Conservation (phyloP, 1,140 invertebrate genomes). For the Hesperophylax magnus region DNA sequence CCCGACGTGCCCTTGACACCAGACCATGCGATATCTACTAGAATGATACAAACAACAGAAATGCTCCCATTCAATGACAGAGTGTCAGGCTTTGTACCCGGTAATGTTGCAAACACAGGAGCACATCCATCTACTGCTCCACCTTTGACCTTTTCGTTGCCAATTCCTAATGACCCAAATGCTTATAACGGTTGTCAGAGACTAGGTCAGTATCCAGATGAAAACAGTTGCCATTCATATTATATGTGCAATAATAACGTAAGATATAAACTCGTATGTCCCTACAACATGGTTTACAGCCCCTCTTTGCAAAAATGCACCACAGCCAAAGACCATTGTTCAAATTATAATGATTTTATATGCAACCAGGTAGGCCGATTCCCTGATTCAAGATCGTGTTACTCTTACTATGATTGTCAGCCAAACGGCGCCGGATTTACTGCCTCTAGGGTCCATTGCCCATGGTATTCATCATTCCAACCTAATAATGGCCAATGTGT, state of each 20-base stretch:
- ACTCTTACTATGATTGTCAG: conserved; percentile 36
- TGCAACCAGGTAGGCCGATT: conserved; percentile 16
- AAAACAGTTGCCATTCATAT: conserved; percentile 31
- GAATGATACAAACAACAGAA: background rate
- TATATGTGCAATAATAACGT: conserved; percentile 27
- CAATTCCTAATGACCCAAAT: background rate
- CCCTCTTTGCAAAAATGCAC: conserved; percentile 23
- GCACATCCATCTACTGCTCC: background rate
- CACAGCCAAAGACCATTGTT: conserved; percentile 17
- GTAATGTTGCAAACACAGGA: too few species aligned
- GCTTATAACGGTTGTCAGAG: background rate
- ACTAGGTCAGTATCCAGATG: conserved; percentile 4
- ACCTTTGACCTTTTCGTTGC: background rate
- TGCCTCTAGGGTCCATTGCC: conserved; percentile 1
- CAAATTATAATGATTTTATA: background rate
- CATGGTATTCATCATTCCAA: conserved; percentile 18
- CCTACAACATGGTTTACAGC: conserved; percentile 31
- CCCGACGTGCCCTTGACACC: background rate
- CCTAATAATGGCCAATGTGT: conserved; percentile 13
- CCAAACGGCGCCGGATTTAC: conserved; percentile 15
- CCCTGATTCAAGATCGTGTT: conserved; percentile 34
- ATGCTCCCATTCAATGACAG: background rate
- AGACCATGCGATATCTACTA: conserved; percentile 4
- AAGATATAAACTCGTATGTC: conserved; percentile 9
- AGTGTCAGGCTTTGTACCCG: background rate